Evolutionary conservation across 2,797 vertebrate species (phyloP), one percentile per base, ranked within the genome.

Genomic region (Anolis apletophallus): DNA sequence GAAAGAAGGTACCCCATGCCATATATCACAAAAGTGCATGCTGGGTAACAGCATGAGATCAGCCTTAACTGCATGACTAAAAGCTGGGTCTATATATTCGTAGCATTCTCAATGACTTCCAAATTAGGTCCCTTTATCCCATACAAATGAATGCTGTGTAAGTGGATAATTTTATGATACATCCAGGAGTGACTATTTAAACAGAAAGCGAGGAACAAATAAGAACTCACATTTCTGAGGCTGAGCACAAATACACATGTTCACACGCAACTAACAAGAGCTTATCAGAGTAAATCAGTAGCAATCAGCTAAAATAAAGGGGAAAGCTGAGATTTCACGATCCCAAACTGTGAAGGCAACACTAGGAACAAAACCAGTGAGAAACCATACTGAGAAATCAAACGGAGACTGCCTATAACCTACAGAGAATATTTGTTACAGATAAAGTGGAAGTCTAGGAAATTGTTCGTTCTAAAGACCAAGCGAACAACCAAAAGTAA

Each of bases 201-300:
- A 73, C 17, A 54, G 34, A 78, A 80, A 67, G 77, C 83, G 79
- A 87, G 83, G 12, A 91, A 83, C 71, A 90, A 75, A 72, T 54
- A 68, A 1, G 81, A 59, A 36, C 1, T 83, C 75, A 55, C 67
- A 91, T 89, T 64, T 81, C 61, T 81, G 87, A 13, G 79, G 34
- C 69, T n/a, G 54, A 88, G 10, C 14, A 59, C 32, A 50, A 40
- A 88, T 6, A 57, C 0, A 40, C 55, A 74, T 5, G 19, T 54
- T 61, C n/a, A 26, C 29, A n/a, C 23, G n/a, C 26, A 26, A 32
- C 79, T 46, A 78, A 50, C 32, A 89, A 76, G n/a, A 81, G 0
- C 34, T 92, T 93, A 87, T 84, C 81, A 64, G 74, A 54, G 34
- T 76, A 89, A 84, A 91, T 92, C 82, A 86, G 71, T 36, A 72